Conservation (phyloP, 2,113 vertebrate species). For the Turdus rufiventris region DNA sequence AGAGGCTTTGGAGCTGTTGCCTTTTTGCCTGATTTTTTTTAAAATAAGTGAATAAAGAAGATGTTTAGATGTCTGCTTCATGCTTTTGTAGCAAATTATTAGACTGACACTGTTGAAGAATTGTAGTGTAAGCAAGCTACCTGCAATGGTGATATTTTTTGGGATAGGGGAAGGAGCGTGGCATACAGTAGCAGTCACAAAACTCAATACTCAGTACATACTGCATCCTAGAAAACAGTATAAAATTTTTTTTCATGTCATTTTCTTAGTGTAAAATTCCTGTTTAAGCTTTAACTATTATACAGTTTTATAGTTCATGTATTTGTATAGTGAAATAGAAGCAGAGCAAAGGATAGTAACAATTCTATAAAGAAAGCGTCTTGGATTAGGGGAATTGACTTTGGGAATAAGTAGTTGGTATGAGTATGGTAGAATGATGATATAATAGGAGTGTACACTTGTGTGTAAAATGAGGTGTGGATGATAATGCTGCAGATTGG, state of each 20-base stretch:
- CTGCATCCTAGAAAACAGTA: not conserved
- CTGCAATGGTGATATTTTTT: not conserved
- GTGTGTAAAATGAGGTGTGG: not conserved
- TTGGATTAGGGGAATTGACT: not conserved
- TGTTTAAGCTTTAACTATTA: not conserved
- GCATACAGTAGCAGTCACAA: fast-evolving
- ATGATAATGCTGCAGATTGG: not conserved
- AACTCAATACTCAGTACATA: not conserved
- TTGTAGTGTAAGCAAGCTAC: not conserved
- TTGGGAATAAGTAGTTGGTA: not conserved
- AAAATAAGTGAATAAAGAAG: not conserved
- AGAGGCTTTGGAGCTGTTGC: not conserved
- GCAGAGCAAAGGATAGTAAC: not conserved
- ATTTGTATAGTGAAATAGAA: not conserved
- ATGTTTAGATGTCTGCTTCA: not conserved
- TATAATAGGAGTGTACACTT: not conserved
- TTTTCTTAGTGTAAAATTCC: not conserved
- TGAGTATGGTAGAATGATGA: not conserved
- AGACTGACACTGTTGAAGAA: not conserved
- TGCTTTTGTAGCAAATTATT: not conserved
- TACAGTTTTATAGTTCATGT: not conserved
- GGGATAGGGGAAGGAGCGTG: not conserved
- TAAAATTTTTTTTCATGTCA: not conserved
- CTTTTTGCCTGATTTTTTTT: not conserved
- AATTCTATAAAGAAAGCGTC: not conserved